Evolutionary conservation across 2,113 vertebrate species (phyloP), one percentile per base, ranked within the genome.

Genomic region (Irena cyanogastra): DNA sequence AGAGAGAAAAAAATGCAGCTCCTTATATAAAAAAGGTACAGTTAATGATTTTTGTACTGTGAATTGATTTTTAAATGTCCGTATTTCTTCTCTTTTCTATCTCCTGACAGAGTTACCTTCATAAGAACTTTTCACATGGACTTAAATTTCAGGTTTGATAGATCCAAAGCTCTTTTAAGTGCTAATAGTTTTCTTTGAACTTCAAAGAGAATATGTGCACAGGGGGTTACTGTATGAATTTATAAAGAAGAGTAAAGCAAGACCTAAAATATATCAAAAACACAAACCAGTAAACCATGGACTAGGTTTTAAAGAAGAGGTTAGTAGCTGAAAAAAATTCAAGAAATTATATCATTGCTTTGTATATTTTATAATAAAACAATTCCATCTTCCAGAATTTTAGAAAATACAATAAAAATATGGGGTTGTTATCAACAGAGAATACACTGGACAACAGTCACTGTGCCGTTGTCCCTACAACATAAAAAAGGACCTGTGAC

Each of bases 401-500:
- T 39, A 68, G 18, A 33, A 6, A 33, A 44, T 70, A 28, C 47
- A 86, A 26, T 12, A 49, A 6, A 76, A 53, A 71, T 17, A 24
- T 0, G 0, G 4, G 9, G 2, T 24, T 75, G 9, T 37, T 57
- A 33, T 26, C 17, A 63, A 20, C 10, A 35, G 7, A 41, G 1
- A 8, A 57, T 49, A 33, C 21, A n/a, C 5, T 30, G 33, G 9
- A 33, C 39, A 56, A 17, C 10, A 54, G 35, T 41, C 47, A 39
- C 26, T 61, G 16, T 54, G 42, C 26, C 13, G 8, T 42, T 70
- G 9, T 33, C 9, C 16, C 12, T 24, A 0, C 28, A 20, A 80
- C 49, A 13, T 16, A 45, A 50, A 44, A 72, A 61, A 56, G 15
- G 9, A 19, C 50, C 18, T 89, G 54, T 80, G 41, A 54, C 24